A percentile compares a stretch with the other conserved stretches of the same genome.
phyloP scores from a whole-genome alignment of 2,797 vertebrate species.

The Allobates femoralis region DNA sequence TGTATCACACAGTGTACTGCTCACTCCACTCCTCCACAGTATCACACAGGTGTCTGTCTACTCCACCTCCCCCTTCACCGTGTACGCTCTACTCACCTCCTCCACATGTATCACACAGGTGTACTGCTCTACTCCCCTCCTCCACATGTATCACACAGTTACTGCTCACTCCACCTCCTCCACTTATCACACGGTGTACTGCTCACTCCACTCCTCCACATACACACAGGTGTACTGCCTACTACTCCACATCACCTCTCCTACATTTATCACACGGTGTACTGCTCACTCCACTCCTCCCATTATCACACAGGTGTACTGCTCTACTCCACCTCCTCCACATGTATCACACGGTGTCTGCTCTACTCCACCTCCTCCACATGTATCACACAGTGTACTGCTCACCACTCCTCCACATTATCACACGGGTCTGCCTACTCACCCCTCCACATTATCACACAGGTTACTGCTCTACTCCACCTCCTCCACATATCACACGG shows the following conservation, averaged over 20 bases:
- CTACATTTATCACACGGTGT: background rate
- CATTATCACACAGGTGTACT: background rate
- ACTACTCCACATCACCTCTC: background rate
- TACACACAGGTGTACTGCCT: too few species aligned
- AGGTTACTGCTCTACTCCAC: too few species aligned
- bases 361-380: background rate
- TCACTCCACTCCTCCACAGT: too few species aligned
- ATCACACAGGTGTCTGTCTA: too few species aligned
- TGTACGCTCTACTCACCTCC: background rate
- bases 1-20: too few species aligned
- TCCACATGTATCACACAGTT: background rate
- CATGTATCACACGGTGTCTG: background rate
- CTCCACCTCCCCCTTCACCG: too few species aligned
- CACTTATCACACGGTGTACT: too few species aligned
- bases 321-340: background rate
- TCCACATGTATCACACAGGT: background rate
- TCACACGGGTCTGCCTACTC: too few species aligned
- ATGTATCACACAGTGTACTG: background rate
- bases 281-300: background rate
- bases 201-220: too few species aligned
- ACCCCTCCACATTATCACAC: too few species aligned
- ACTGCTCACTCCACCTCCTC: background rate
- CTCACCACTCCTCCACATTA: too few species aligned
- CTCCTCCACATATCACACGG: conserved; percentile 18
- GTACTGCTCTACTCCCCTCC: background rate